Evolutionary conservation across 2,113 vertebrate species (phyloP), one percentile per base, ranked within the genome.

Genomic region (Amblyopsis rosae): DNA sequence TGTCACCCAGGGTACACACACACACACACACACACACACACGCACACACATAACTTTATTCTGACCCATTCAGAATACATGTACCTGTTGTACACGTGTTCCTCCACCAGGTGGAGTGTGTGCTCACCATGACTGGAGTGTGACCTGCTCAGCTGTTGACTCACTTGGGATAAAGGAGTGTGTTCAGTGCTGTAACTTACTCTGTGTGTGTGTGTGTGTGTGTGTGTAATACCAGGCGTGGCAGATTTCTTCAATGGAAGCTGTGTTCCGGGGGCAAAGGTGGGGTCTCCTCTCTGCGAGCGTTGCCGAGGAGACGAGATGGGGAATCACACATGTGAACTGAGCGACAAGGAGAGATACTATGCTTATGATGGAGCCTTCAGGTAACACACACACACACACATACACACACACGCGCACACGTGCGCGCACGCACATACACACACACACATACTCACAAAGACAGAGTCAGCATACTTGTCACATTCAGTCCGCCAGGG

Each of bases 351-450:
- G 3, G 96, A 98, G 87, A 77, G 7, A 51, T 99, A 97, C 81
- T 97, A 89, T 17, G 86, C 86, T 82, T 96, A 99, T 68, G 91
- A 87, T 3, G 97, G 96, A 6, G 96, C 96, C 70, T 97, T 99
- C 92, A 94, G 98, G 98, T 99, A 90, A 8, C 15, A 4, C 3
- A 13, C 54, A 62, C 3, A 15, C 59, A 35, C 8, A 56, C 9
- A 55, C 41, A 32, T 9, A 15, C 1, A 19, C 17, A 19, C 16
- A 46, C 33, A 47, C 4, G 13, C 13, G 4, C 41, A 61, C 35
- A n/a, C 59, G 47, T 0, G 47, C 59, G 47, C 59, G n/a, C 41
- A n/a, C 59, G 9, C 41, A 16, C 33, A n/a, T 6, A 6, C 11
- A 16, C 26, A 53, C 17, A 11, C 17, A 51, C 32, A 41, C 58